Percentiles rank a stretch among this genome's conserved stretches.
Evolutionary conservation across 2,888 invertebrate genomes (phyloP).

Genomic region (Lasioglossum leucozonium): DNA sequence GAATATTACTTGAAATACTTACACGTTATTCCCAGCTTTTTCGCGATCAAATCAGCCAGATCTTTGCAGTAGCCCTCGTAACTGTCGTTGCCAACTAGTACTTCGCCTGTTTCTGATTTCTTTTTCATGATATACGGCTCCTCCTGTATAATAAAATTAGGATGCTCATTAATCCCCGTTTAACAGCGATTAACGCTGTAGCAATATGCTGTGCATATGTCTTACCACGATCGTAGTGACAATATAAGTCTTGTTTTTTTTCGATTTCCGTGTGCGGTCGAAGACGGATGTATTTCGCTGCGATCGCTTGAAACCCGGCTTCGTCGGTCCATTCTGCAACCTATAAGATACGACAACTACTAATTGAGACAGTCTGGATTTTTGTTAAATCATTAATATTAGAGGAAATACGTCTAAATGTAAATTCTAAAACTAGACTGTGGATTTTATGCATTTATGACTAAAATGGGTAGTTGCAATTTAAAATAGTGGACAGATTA

Average conservation of each 20-base stretch:
- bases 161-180: not conserved
- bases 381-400: not conserved
- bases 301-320: conserved; percentile 90
- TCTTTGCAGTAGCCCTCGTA: conserved; percentile 97
- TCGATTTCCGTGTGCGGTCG: conserved; percentile 90
- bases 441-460: no score
- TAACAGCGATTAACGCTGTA: not conserved
- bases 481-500: no score
- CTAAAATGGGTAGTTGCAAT: no score
- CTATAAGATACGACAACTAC: conserved; percentile 80
- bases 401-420: not conserved
- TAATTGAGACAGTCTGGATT: not conserved
- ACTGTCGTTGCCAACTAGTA: conserved; percentile 90
- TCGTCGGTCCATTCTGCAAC: conserved; percentile 95
- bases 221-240: conserved; percentile 93
- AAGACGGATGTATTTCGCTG: conserved; percentile 91
- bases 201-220: conserved; percentile 53
- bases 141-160: conserved; percentile 86
- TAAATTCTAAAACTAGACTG: no score
- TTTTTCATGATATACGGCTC: conserved; percentile 95
- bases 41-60: conserved; percentile 92
- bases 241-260: conserved; percentile 93
- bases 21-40: conserved; percentile 94
- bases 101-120: conserved; percentile 88
- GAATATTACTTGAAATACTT: conserved; percentile 84